These are phyloP conservation scores for Carapus acus DNA, from an alignment of 2,797 vertebrate genomes.

Conservation along the genomic window DNA sequence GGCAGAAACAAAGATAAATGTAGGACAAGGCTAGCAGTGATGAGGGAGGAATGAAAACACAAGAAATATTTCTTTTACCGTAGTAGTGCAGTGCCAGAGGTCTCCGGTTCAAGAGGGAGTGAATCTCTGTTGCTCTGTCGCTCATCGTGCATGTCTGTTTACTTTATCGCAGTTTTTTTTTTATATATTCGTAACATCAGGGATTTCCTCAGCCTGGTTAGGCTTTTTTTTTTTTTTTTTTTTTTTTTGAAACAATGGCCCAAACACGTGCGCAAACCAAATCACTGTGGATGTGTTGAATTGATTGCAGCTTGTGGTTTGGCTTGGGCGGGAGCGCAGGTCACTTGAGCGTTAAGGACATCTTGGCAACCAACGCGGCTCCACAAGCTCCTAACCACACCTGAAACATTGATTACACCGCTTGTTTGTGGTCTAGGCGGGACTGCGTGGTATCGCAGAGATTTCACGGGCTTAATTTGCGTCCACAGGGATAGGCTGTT, in stretches of 20 bases:
- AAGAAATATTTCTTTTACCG: background rate
- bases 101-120: background rate
- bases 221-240: constrained; percentile 1
- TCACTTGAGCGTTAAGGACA: constrained; percentile 16
- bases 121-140: constrained; percentile 2
- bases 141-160: background rate
- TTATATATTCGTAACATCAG: too few relatives aligned
- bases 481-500: constrained; percentile 20
- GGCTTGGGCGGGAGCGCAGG: constrained; percentile 5
- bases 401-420: constrained; percentile 42
- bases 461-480: constrained; percentile 22
- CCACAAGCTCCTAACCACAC: constrained; percentile 26
- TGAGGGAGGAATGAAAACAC: constrained; percentile 15
- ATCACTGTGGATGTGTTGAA: constrained; percentile 2
- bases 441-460: constrained; percentile 9
- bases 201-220: constrained; percentile 9
- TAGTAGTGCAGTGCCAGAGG: constrained; percentile 1
- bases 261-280: constrained; percentile 31
- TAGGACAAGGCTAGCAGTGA: constrained; percentile 5
- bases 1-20: constrained; percentile 24
- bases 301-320: constrained; percentile 34
- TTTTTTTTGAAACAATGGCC: constrained; percentile 1
- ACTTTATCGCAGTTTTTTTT: constrained; percentile 1
- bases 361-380: background rate
- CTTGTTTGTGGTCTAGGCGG: constrained; percentile 52